Conservation (phyloP, 1,140 invertebrate genomes). For the Drosophila varians region DNA sequence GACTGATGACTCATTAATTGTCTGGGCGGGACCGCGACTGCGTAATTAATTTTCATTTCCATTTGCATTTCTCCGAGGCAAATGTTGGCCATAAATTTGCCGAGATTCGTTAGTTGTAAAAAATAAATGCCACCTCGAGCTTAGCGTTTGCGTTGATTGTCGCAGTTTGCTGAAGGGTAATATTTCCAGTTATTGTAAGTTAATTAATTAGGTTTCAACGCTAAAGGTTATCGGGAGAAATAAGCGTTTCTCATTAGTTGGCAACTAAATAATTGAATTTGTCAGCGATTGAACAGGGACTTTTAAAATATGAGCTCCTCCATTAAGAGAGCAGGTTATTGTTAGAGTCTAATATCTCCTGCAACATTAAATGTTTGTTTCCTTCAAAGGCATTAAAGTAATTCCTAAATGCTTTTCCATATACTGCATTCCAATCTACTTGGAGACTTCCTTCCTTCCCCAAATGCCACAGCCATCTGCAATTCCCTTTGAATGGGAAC, state of each 20-base stretch:
- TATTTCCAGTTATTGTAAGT: conserved; percentile 24
- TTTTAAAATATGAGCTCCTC: too few species aligned
- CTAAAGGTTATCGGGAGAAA: background rate
- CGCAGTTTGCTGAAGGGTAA: background rate
- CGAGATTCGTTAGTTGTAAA: conserved; percentile 25
- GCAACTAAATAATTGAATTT: conserved; percentile 3
- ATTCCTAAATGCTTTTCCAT: background rate
- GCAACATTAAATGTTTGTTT: too few species aligned
- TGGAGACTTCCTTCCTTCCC: background rate
- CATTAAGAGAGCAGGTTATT: background rate
- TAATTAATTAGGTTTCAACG: conserved; percentile 24
- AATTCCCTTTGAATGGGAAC: conserved; percentile 30
- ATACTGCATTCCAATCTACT: background rate
- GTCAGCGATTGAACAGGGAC: too few species aligned
- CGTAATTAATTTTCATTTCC: conserved; percentile 68
- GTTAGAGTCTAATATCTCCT: too few species aligned
- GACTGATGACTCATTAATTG: conserved; percentile 71
- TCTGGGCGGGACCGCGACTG: conserved; percentile 26
- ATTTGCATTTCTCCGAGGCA: conserved; percentile 30
- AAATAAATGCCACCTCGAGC: conserved; percentile 12
- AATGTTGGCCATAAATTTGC: conserved; percentile 37
- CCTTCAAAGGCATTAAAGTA: background rate
- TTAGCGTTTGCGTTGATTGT: conserved; percentile 18
- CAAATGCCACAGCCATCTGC: conserved; percentile 5
- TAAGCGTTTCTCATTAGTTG: too few species aligned